Evolutionary conservation across 1,140 invertebrate genomes (phyloP).

Genomic region (Pinna nobilis): DNA sequence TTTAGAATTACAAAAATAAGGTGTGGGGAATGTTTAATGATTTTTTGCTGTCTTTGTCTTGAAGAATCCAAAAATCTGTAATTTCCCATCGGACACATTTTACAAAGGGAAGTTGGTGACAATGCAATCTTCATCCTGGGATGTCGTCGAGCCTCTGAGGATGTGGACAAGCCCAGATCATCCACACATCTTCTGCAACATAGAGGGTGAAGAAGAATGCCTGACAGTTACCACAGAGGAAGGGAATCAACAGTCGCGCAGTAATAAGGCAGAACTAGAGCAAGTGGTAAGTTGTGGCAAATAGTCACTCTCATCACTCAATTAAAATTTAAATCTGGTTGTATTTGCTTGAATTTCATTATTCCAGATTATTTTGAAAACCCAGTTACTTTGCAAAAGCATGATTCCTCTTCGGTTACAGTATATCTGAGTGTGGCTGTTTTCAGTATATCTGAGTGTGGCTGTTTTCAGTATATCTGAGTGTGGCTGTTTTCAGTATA

Average conservation of each 20-base stretch:
- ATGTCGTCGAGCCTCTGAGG: not conserved
- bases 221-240: slow-evolving; percentile 48
- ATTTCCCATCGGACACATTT: slow-evolving; percentile 62
- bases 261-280: slow-evolving; percentile 38
- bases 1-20: too few relatives aligned
- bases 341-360: too few relatives aligned
- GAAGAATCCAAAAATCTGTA: slow-evolving; percentile 60
- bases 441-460: too few relatives aligned
- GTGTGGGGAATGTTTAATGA: too few relatives aligned
- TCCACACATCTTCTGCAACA: slow-evolving; percentile 52
- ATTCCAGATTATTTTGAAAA: too few relatives aligned
- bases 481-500: too few relatives aligned
- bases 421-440: too few relatives aligned
- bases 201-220: slow-evolving; percentile 53
- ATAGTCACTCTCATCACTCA: too few relatives aligned
- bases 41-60: not conserved
- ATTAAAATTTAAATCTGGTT: too few relatives aligned
- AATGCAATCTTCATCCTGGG: not conserved
- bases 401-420: too few relatives aligned
- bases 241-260: slow-evolving; percentile 51
- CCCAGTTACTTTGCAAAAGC: too few relatives aligned
- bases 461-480: too few relatives aligned
- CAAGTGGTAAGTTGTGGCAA: slow-evolving; percentile 53
- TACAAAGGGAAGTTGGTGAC: slow-evolving; percentile 54
- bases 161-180: slow-evolving; percentile 39